Base-by-base conservation (phyloP, 2,888 invertebrate species). In the Balanococcus diminutus region DNA sequence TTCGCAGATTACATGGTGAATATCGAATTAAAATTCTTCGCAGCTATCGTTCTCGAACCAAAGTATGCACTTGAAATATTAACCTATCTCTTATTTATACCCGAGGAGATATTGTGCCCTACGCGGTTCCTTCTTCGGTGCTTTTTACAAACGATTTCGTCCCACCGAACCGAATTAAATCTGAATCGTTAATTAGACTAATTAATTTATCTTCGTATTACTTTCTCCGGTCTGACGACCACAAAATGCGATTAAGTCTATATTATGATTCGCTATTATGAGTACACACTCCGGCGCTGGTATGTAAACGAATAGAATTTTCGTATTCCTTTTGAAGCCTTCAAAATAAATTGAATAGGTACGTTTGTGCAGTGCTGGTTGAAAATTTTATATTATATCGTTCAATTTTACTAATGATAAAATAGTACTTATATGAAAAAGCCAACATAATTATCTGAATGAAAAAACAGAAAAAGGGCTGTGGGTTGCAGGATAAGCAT, bases 1-100 rank as follows among this genome's bases (percentile, higher is more conserved):
- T 9, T 67, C 25, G 61, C 61, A 28, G 61, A 67, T 67, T 67
- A 67, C 19, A 51, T 67, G 61, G 61, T 28, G 61, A 67, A 67
- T 67, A 67, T 67, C 61, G 61, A 67, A 67, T 67, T 67, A 67
- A 67, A 67, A 67, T 67, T 67, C 61, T 67, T 67, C 25, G 61
- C 61, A 28, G 61, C 28, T 56, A 56, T 67, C 61, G 28, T 25
- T 67, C 61, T 67, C 61, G 14, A 22, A 25, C 5, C 61, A 9
- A 22, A 67, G 61, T 67, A 25, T 67, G 61, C 11, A 67, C 61
- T 67, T 67, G 61, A 67, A 67, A 67, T 67, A 67, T 67, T 67
- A 67, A 67, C 61, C 25, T 67, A 67, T 22, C 28, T 67, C 28
- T 67, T 28, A 25, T 28, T 22, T 28, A 67, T 25, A 67, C 61